Percentiles rank a stretch among this genome's conserved stretches.
phyloP scores from a whole-genome alignment of 2,888 invertebrate species.

The Desoria tigrina region DNA sequence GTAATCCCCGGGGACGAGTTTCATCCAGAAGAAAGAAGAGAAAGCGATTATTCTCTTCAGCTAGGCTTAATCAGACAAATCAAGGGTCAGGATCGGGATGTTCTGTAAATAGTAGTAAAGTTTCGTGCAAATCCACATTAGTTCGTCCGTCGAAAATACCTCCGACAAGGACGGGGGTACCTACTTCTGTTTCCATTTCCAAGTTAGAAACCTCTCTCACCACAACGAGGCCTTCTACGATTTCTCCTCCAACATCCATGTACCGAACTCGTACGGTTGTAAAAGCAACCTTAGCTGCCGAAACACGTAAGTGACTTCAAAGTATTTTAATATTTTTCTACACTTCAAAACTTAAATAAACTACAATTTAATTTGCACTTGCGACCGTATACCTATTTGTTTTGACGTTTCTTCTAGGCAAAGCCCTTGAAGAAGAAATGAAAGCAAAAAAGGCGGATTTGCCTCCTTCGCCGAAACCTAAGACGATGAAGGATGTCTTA shows the following conservation, averaged over 20 bases:
- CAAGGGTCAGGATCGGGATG: slow-evolving; percentile 20
- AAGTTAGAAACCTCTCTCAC: background rate
- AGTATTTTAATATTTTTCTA: too few species aligned
- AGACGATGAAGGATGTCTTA: slow-evolving; percentile 83
- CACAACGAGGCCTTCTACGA: background rate
- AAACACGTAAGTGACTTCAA: slow-evolving; percentile 41
- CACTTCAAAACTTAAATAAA: too few species aligned
- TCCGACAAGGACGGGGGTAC: slow-evolving; percentile 12
- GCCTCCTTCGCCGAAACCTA: slow-evolving; percentile 55
- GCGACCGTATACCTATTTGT: too few species aligned
- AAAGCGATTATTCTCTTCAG: slow-evolving; percentile 39
- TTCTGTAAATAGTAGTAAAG: slow-evolving; percentile 17
- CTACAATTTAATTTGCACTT: too few species aligned
- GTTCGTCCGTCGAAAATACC: slow-evolving; percentile 32
- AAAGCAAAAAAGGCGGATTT: slow-evolving; percentile 16
- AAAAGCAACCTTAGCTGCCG: slow-evolving; percentile 48
- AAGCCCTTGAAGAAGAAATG: slow-evolving; percentile 23
- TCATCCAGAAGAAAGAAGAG: slow-evolving; percentile 42
- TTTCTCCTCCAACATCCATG: slow-evolving; percentile 38
- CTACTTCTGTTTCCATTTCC: slow-evolving; percentile 12
- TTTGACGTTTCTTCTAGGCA: slow-evolving; percentile 14
- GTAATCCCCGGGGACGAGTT: slow-evolving; percentile 33
- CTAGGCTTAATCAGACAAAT: slow-evolving; percentile 20
- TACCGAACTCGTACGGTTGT: slow-evolving; percentile 51
- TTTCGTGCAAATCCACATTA: slow-evolving; percentile 28